These are phyloP conservation scores for Thereva nobilitata DNA, from an alignment of 2,888 invertebrate genomes.

Conservation along the genomic window DNA sequence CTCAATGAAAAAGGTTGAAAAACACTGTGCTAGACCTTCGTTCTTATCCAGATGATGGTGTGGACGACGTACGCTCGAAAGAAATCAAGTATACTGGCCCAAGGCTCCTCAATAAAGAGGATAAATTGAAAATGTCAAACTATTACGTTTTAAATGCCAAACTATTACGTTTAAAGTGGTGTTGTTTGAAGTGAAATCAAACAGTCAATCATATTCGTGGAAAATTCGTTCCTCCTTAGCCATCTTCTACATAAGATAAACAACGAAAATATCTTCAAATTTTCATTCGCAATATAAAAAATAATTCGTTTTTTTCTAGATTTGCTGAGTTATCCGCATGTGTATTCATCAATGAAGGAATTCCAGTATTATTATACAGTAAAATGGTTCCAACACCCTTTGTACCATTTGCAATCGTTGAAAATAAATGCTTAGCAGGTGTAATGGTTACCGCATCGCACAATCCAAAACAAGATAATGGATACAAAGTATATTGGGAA, in stretches of 20 bases:
- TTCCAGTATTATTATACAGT: slow-evolving; percentile 81
- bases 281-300: background rate
- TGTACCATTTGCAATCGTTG: slow-evolving; percentile 81
- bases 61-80: too few species aligned
- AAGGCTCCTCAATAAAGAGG: too few species aligned
- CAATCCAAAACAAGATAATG: slow-evolving; percentile 94
- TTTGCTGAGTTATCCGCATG: slow-evolving; percentile 87
- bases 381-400: slow-evolving; percentile 89
- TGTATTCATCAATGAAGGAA: slow-evolving; percentile 75
- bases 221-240: too few species aligned
- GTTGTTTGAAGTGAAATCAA: too few species aligned
- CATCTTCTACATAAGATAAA: background rate
- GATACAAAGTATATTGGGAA: slow-evolving; percentile 96
- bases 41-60: too few species aligned
- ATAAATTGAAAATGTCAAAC: too few species aligned
- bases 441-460: slow-evolving; percentile 96
- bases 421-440: slow-evolving; percentile 77
- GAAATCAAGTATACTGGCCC: too few species aligned
- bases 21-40: too few species aligned
- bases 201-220: too few species aligned
- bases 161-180: too few species aligned
- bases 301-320: slow-evolving; percentile 59
- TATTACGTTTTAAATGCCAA: too few species aligned
- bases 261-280: background rate
- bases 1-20: too few species aligned